Conservation (phyloP, 2,797 vertebrate genomes). For the Squalus acanthias region DNA sequence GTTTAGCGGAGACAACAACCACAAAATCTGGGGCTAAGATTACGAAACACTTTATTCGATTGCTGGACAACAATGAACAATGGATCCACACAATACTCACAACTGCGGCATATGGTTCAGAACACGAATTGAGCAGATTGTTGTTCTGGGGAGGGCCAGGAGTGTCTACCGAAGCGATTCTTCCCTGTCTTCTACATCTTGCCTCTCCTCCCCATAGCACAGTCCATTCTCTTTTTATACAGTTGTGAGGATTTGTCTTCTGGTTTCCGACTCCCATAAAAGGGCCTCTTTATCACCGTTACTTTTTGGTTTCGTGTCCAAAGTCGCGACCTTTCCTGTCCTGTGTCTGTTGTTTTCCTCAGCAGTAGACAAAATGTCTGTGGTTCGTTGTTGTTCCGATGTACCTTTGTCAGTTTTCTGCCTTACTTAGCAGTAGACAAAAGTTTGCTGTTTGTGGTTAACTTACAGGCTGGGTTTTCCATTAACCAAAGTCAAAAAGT, state of each 20-base stretch:
- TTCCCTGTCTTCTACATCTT: neutral
- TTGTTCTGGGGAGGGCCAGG: too few relatives aligned
- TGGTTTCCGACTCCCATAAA: neutral
- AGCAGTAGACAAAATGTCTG: neutral
- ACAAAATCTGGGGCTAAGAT: neutral
- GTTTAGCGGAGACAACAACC: neutral
- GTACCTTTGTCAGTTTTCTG: too few relatives aligned
- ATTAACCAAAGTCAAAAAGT: too few relatives aligned
- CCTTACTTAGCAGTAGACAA: too few relatives aligned
- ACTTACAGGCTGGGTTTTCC: too few relatives aligned
- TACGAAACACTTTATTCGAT: neutral
- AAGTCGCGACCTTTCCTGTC: too few relatives aligned
- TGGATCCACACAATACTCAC: neutral
- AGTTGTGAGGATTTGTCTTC: neutral
- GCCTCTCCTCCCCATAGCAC: neutral
- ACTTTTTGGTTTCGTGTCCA: neutral
- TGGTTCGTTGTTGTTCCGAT: neutral
- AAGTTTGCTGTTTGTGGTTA: too few relatives aligned
- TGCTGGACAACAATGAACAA: too few relatives aligned
- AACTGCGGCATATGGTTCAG: too few relatives aligned
- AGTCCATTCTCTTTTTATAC: neutral
- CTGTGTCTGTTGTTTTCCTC: neutral
- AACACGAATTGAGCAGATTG: too few relatives aligned
- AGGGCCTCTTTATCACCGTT: neutral
- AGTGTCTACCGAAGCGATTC: neutral